These are phyloP conservation scores for Melanotaenia duboulayi DNA, from an alignment of 2,113 vertebrate species.

Conservation along the genomic window DNA sequence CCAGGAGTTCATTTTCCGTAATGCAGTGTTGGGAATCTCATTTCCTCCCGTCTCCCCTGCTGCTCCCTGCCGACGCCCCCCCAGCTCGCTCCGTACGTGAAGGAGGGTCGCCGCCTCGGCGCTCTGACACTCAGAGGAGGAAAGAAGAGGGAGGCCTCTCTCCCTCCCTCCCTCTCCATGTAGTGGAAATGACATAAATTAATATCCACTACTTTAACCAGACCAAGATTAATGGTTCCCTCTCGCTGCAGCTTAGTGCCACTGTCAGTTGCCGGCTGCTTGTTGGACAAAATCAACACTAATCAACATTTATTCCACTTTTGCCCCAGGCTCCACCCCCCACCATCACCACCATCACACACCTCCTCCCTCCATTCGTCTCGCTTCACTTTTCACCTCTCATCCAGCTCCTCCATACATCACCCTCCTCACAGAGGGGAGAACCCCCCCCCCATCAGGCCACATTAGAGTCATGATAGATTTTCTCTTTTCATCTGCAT, in stretches of 20 bases:
- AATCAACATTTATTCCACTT: conserved; percentile 99
- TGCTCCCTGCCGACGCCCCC: conserved; percentile 75
- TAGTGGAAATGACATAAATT: conserved; percentile 99
- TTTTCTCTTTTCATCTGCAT: conserved; percentile 99
- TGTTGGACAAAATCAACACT: conserved; percentile 98
- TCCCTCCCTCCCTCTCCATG: conserved; percentile 87
- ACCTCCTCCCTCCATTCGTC: conserved; percentile 76
- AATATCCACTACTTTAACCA: conserved; percentile 99
- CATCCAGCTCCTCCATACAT: conserved; percentile 94
- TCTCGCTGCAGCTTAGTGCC: conserved; percentile 97
- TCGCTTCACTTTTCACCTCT: conserved; percentile 96
- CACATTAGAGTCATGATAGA: conserved; percentile 96
- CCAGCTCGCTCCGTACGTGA: too few species aligned
- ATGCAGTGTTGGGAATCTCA: conserved; percentile 92
- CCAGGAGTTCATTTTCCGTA: conserved; percentile 97
- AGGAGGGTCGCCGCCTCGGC: conserved; percentile 48
- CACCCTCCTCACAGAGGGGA: conserved; percentile 85
- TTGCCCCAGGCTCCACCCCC: conserved; percentile 92
- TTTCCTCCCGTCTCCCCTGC: conserved; percentile 91
- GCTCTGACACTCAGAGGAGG: conserved; percentile 41
- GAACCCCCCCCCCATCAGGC: conserved; percentile 86
- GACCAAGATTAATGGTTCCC: conserved; percentile 99
- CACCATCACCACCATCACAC: conserved; percentile 37
- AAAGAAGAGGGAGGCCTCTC: conserved; percentile 83
- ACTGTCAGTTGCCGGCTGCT: conserved; percentile 96